phyloP scores from a whole-genome alignment of 1,140 invertebrate genomes.

The Drosophila teissieri region DNA sequence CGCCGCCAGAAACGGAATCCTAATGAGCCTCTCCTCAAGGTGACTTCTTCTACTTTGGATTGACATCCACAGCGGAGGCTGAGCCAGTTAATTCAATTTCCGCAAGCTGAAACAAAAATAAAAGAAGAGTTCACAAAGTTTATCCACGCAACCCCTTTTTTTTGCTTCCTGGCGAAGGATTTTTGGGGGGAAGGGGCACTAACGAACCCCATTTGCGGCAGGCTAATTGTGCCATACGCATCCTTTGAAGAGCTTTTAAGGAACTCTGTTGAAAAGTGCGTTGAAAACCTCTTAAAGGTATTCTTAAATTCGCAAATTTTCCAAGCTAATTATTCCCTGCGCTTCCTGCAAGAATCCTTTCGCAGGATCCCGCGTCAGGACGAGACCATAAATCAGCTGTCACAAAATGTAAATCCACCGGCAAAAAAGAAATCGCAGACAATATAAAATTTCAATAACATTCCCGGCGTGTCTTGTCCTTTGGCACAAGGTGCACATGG shows the following conservation, averaged over 20 bases:
- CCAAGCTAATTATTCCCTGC: slow-evolving; percentile 52
- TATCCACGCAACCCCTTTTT: slow-evolving; percentile 69
- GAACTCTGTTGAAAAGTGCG: background rate
- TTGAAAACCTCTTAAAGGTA: too few relatives aligned
- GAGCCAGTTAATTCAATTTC: slow-evolving; percentile 74
- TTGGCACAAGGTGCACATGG: slow-evolving; percentile 52
- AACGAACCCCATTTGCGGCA: slow-evolving; percentile 61
- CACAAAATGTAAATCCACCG: slow-evolving; percentile 63
- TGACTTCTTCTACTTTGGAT: slow-evolving; percentile 39
- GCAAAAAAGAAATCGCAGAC: slow-evolving; percentile 61
- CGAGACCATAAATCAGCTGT: slow-evolving; percentile 68
- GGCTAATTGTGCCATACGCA: slow-evolving; percentile 54
- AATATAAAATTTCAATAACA: slow-evolving; percentile 80
- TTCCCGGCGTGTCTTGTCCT: slow-evolving; percentile 32
- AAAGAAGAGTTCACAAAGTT: slow-evolving; percentile 71
- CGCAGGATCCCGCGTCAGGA: slow-evolving; percentile 13
- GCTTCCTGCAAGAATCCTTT: slow-evolving; percentile 20
- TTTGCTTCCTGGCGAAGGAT: background rate
- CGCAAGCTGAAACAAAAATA: slow-evolving; percentile 78
- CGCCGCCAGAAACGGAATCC: slow-evolving; percentile 66
- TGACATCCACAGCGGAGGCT: slow-evolving; percentile 62
- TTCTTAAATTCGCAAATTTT: background rate
- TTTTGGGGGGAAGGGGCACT: slow-evolving; percentile 7
- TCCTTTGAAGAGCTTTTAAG: slow-evolving; percentile 32
- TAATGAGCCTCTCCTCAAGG: slow-evolving; percentile 74